Evolutionary conservation across 2,113 vertebrate species (phyloP).

Genomic region (human (Homo sapiens)): DNA sequence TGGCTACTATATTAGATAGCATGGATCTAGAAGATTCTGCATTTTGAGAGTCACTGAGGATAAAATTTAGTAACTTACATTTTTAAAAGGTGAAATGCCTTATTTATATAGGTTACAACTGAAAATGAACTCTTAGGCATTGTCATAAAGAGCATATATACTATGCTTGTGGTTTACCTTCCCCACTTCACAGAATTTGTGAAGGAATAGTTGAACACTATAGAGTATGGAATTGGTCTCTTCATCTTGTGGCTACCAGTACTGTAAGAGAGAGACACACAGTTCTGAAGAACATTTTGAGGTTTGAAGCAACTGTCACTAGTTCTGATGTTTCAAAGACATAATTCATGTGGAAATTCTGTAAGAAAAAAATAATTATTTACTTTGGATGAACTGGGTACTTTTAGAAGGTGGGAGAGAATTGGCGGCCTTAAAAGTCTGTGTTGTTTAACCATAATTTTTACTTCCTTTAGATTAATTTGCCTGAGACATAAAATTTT

Average conservation of each 20-base stretch:
- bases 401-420: background rate
- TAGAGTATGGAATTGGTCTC: background rate
- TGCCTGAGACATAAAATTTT: background rate
- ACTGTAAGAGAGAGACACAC: background rate
- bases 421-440: slow-evolving; percentile 2
- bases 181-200: background rate
- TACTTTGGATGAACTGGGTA: background rate
- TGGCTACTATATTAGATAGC: background rate
- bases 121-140: background rate
- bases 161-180: background rate
- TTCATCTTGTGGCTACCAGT: background rate
- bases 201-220: background rate
- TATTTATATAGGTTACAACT: background rate
- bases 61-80: slow-evolving; percentile 9
- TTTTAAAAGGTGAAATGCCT: slow-evolving; percentile 4
- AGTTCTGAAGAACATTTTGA: background rate
- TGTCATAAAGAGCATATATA: background rate
- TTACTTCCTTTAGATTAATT: slow-evolving; percentile 30
- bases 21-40: background rate
- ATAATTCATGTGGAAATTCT: slow-evolving; percentile 42
- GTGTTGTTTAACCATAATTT: background rate
- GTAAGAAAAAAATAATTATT: slow-evolving; percentile 44
- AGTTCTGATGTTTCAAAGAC: slow-evolving; percentile 22
- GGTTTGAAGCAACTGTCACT: background rate
- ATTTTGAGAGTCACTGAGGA: background rate